These are phyloP conservation scores for Hyppa rectilinea DNA, from an alignment of 2,888 invertebrate genomes.

Conservation along the genomic window DNA sequence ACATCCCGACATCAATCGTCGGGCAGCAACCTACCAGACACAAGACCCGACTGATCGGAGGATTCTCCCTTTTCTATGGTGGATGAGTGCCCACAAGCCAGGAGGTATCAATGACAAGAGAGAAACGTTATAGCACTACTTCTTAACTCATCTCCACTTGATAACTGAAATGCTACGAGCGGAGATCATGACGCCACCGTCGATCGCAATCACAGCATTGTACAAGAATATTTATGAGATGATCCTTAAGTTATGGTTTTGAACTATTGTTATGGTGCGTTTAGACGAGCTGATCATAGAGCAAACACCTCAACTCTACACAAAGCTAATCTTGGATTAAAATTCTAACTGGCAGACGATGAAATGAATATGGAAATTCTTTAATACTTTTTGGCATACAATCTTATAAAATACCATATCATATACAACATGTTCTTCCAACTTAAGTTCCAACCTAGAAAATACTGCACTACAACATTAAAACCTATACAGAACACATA, in stretches of 20 bases:
- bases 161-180: conserved; percentile 55
- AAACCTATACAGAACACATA: not conserved
- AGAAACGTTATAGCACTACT: conserved; percentile 17
- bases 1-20: no score
- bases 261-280: conserved; percentile 42
- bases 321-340: not conserved
- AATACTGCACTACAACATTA: not conserved
- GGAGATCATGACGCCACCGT: conserved; percentile 59
- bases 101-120: conserved; percentile 18
- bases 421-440: not conserved
- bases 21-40: no score
- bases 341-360: not conserved
- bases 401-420: no score
- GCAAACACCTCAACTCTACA: not conserved
- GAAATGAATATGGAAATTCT: not conserved
- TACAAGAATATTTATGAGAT: conserved; percentile 61
- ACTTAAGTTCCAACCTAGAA: not conserved
- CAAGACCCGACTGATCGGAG: no score
- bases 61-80: no score
- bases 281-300: conserved; percentile 20
- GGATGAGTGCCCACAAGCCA: not conserved
- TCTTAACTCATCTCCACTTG: conserved; percentile 37
- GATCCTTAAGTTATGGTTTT: conserved; percentile 40
- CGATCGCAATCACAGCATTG: conserved; percentile 57
- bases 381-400: not conserved